Base-by-base conservation (phyloP, 2,888 invertebrate species). In the Drosophila austrosaltans region DNA sequence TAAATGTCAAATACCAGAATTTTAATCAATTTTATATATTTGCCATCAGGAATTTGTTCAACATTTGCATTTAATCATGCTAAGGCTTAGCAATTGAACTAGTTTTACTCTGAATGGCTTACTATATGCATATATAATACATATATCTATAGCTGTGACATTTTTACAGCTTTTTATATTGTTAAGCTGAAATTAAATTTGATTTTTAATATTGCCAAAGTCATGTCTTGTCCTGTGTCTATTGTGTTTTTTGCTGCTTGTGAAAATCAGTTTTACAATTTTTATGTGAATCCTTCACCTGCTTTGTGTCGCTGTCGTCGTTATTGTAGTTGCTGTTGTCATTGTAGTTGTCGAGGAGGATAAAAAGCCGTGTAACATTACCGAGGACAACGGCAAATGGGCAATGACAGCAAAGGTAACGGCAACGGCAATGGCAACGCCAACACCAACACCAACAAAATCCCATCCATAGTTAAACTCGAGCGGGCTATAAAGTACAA, bases 211-310 rank as follows among this genome's bases (percentile, higher is more conserved):
- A 70, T 73, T 66, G 62, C 36, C 48, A 48, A 56, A 54, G 58
- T 32, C 56, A 39, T 30, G 39, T 36, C 57, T 25, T 58, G 48
- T 56, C 54, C 39, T 7, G 40, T 39, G 42, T 48, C n/a, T 59
- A 62, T 57, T 65, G 36, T 32, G 59, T 36, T 36, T 28, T 75
- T 66, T 48, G 56, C 58, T 61, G 58, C 61, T 32, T 66, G 76
- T 61, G 64, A 28, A 74, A 82, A 79, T 82, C 79, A 81, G 67
- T 72, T 85, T 79, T 72, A 72, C 75, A 77, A 77, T 62, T 75
- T 82, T 77, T 66, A 66, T 77, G 79, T 69, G 67, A 75, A 77
- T 77, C 81, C 73, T 77, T 81, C 72, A 75, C 71, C 81, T 79
- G 75, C 70, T 75, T 75, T 56, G 48, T 72, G 72, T 72, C 58